Evolutionary conservation across 2,113 vertebrate genomes (phyloP).

Genomic region (Notothenia coriiceps): DNA sequence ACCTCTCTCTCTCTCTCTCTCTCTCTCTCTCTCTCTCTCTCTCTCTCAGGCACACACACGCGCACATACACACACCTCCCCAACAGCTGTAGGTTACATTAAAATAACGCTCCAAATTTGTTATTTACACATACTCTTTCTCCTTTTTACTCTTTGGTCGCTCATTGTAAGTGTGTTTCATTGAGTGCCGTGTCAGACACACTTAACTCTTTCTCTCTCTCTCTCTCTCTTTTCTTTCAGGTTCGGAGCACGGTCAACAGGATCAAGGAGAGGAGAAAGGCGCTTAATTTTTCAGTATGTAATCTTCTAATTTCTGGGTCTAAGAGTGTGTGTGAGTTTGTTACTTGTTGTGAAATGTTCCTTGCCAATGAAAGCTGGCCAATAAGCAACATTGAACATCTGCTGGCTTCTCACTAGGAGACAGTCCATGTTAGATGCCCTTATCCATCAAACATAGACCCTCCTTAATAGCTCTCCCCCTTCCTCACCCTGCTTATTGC

Average conservation of each 20-base stretch:
- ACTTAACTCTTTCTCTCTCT: conserved; percentile 28
- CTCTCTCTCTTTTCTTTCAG: conserved; percentile 66
- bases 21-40: not conserved
- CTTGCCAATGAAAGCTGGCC: conserved; percentile 61
- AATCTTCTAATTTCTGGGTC: conserved; percentile 37
- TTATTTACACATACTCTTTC: conserved; percentile 14
- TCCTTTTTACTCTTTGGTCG: conserved; percentile 25
- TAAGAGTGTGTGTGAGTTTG: conserved; percentile 13
- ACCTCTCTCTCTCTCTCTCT: conserved; percentile 30
- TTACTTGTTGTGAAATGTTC: conserved; percentile 20
- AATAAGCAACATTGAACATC: conserved; percentile 57
- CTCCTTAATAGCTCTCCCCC: conserved; percentile 53
- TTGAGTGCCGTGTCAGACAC: conserved; percentile 16
- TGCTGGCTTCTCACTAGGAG: conserved; percentile 46
- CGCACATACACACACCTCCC: conserved; percentile 11
- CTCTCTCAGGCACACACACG: not conserved
- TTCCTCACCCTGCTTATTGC: conserved; percentile 55
- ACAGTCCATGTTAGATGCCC: conserved; percentile 77
- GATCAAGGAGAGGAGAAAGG: conserved; percentile 86
- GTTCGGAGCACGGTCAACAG: conserved; percentile 86
- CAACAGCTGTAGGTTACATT: conserved; percentile 20
- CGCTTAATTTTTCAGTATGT: conserved; percentile 86
- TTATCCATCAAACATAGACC: conserved; percentile 79
- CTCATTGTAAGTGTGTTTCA: conserved; percentile 36
- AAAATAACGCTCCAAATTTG: conserved; percentile 15